phyloP scores from a whole-genome alignment of 2,113 vertebrate genomes.

The Salminus brasiliensis region DNA sequence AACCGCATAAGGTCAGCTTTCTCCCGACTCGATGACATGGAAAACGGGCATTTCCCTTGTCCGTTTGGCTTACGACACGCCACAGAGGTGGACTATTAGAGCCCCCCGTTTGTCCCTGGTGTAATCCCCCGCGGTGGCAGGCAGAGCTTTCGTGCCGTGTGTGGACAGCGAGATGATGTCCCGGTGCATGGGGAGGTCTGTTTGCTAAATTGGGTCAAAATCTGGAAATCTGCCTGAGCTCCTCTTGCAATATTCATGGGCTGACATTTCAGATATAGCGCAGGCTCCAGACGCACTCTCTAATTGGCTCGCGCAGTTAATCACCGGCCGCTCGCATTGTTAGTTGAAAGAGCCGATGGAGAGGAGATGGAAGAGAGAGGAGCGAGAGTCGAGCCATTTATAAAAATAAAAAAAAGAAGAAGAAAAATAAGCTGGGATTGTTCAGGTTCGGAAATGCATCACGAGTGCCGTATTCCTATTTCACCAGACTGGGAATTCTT shows the following conservation, averaged over 20 bases:
- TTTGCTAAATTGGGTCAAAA: conserved; percentile 63
- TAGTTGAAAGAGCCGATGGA: background rate
- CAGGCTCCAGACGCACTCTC: conserved; percentile 53
- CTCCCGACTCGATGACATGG: conserved; percentile 18
- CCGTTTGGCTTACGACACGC: background rate
- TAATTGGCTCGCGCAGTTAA: conserved; percentile 61
- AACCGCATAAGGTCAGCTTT: background rate
- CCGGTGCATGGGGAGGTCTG: conserved; percentile 45
- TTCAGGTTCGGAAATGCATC: background rate
- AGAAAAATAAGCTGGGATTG: background rate
- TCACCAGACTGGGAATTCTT: background rate
- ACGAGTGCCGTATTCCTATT: background rate
- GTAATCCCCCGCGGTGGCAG: conserved; percentile 8
- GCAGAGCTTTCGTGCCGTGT: conserved; percentile 19
- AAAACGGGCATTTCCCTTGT: conserved; percentile 19
- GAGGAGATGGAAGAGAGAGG: background rate
- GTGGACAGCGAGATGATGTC: conserved; percentile 45
- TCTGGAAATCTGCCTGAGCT: conserved; percentile 47
- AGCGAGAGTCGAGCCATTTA: background rate
- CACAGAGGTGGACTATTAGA: background rate
- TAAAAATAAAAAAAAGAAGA: no score
- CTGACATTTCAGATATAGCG: conserved; percentile 60
- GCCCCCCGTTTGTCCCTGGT: background rate
- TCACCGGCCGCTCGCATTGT: conserved; percentile 45
- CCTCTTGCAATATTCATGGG: conserved; percentile 61